Percentiles rank a stretch among this genome's conserved stretches.
Conservation (phyloP, 2,888 invertebrate genomes). For the Prionchulus punctatus region DNA sequence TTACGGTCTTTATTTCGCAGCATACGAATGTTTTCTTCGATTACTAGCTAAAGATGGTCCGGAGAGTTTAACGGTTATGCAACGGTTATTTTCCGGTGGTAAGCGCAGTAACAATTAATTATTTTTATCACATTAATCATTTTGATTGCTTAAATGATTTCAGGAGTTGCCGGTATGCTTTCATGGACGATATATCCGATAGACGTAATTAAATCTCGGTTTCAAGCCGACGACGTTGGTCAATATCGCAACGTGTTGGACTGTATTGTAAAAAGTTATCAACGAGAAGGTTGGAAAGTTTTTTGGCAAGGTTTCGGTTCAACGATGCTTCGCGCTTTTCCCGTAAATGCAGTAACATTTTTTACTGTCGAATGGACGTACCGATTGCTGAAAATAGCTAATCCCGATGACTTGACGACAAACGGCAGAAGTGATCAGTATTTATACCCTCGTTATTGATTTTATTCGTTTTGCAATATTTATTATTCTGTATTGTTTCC, state of each 20-base stretch:
- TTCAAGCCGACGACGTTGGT: conserved; percentile 42
- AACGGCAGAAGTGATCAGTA: no score
- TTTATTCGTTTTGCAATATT: no score
- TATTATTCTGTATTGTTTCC: no score
- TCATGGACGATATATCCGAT: conserved; percentile 79
- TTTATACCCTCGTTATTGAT: no score
- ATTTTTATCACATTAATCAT: no score
- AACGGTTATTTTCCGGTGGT: conserved; percentile 62
- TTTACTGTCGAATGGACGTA: conserved; percentile 49
- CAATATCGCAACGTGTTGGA: conserved; percentile 54
- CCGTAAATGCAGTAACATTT: conserved; percentile 80
- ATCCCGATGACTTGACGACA: no score
- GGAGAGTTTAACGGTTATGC: conserved; percentile 42
- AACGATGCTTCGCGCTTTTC: conserved; percentile 68
- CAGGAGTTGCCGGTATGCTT: conserved; percentile 56
- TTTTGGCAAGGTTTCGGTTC: conserved; percentile 57
- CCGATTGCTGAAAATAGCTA: no score
- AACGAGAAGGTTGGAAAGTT: conserved; percentile 50
- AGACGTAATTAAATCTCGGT: conserved; percentile 71
- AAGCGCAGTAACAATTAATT: no score
- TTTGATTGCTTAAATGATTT: no score
- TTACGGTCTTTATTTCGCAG: conserved; percentile 65
- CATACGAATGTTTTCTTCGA: conserved; percentile 50
- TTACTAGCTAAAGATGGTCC: conserved; percentile 22
- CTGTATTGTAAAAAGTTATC: conserved; percentile 53